phyloP scores from a whole-genome alignment of 2,113 vertebrate genomes.

The Brevimyrus niger region DNA sequence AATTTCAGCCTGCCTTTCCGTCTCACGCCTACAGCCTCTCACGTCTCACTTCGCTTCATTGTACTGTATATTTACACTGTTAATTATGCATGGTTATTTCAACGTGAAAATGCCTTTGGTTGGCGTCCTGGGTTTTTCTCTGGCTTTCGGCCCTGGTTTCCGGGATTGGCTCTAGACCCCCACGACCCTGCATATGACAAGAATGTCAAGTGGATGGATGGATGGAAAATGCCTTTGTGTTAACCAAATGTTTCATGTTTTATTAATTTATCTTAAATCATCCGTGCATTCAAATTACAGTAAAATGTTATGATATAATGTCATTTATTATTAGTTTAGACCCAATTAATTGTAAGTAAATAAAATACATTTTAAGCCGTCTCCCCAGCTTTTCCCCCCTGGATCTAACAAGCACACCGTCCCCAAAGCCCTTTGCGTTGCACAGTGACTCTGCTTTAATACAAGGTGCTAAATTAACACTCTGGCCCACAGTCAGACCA shows the following conservation, averaged over 20 bases:
- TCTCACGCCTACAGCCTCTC: not conserved
- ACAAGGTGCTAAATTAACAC: not conserved
- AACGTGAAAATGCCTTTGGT: not conserved
- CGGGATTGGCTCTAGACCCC: not conserved
- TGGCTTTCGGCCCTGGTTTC: not conserved
- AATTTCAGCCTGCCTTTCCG: not conserved
- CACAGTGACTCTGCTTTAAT: not conserved
- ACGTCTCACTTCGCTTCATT: not conserved
- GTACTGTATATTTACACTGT: not conserved
- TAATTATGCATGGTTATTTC: not conserved
- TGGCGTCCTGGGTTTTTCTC: not conserved
- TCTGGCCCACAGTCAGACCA: not conserved
- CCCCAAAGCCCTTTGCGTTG: not conserved
- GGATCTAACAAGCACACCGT: not conserved
- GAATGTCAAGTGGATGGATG: not conserved
- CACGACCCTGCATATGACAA: not conserved
- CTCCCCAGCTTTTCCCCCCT: not conserved
- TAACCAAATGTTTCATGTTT: not conserved
- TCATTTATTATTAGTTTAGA: not conserved
- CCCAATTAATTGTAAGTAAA: not conserved
- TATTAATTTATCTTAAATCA: not conserved
- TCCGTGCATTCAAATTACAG: not conserved
- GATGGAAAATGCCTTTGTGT: not conserved
- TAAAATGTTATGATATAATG: not conserved
- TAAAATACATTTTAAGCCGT: not conserved